These are phyloP conservation scores for Laspeyria flexula DNA, from an alignment of 2,888 invertebrate species.

Conservation along the genomic window DNA sequence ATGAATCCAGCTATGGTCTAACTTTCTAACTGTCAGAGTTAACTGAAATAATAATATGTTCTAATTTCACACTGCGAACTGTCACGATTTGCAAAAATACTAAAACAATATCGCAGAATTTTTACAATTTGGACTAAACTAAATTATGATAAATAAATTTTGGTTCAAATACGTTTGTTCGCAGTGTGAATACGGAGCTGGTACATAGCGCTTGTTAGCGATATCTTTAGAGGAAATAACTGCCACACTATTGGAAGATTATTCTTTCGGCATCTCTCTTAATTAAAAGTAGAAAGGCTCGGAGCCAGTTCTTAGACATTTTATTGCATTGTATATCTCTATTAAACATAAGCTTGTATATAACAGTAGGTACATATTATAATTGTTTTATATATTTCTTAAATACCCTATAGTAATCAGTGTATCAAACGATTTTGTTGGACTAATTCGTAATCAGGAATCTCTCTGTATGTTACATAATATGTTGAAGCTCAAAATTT, in stretches of 20 bases:
- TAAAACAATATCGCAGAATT: neutral
- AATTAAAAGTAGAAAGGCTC: conserved; percentile 45
- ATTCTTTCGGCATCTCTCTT: conserved; percentile 43
- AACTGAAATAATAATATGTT: neutral
- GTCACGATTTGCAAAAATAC: neutral
- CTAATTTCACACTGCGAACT: neutral
- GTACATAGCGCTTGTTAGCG: conserved; percentile 42
- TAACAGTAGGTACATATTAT: conserved; percentile 23
- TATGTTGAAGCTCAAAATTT: conserved; percentile 39
- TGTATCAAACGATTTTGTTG: conserved; percentile 7
- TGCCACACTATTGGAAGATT: conserved; percentile 33
- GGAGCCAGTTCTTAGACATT: conserved; percentile 48
- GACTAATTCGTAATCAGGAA: conserved; percentile 36
- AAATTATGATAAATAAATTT: too few species aligned
- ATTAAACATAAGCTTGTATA: conserved; percentile 39
- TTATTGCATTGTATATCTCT: conserved; percentile 49
- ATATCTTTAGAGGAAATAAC: conserved; percentile 37
- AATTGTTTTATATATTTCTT: conserved; percentile 24
- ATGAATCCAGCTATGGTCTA: conserved; percentile 36
- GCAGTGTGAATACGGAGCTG: neutral
- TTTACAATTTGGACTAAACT: too few species aligned
- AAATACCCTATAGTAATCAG: neutral
- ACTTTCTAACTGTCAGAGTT: conserved; percentile 25
- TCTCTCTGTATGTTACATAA: conserved; percentile 43
- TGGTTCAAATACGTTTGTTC: neutral